Percentiles rank a stretch among this genome's conserved stretches.
phyloP scores from a whole-genome alignment of 2,113 vertebrate genomes.

The Peromyscus californicus region DNA sequence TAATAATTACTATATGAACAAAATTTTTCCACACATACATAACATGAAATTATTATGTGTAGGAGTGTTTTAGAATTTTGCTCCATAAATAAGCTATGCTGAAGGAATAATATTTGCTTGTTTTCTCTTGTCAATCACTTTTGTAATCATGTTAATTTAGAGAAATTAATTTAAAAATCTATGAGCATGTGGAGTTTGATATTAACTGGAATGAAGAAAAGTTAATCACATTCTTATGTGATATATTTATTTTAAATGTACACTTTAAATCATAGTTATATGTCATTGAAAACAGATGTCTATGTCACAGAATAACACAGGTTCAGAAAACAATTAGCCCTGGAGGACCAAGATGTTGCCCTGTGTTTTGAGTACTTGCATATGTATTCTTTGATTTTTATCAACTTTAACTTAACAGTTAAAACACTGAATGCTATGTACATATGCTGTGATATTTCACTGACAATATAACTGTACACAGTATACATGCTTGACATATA shows the following conservation, averaged over 20 bases:
- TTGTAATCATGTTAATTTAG: neutral
- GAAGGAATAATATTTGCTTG: neutral
- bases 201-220: no score
- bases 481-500: neutral
- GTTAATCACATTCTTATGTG: neutral
- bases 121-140: neutral
- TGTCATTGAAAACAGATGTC: neutral
- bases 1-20: neutral
- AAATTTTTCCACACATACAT: neutral
- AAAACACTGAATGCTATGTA: neutral
- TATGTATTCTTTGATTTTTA: neutral
- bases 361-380: neutral
- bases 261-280: neutral
- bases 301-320: neutral
- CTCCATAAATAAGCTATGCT: neutral
- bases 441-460: neutral
- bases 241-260: neutral
- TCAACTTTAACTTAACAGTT: neutral
- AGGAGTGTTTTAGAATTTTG: neutral
- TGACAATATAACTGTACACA: neutral
- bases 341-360: neutral
- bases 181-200: neutral
- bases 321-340: neutral
- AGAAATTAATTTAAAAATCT: neutral
- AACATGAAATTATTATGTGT: neutral